Conservation (phyloP, 2,797 vertebrate species). For the Channa striata region DNA sequence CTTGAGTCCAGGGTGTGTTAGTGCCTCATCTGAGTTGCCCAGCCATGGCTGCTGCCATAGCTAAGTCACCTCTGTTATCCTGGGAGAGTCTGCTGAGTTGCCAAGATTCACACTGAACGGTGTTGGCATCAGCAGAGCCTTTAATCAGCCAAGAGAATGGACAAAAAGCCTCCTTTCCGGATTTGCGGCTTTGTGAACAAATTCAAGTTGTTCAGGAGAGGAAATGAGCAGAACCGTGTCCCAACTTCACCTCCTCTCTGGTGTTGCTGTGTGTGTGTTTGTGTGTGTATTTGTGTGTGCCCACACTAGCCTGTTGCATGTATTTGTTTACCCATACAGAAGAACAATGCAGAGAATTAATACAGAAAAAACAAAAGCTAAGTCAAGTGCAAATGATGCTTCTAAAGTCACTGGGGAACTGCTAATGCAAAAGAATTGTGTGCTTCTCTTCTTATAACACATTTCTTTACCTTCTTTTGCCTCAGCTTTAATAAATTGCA, state of each 20-base stretch:
- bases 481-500: conserved; percentile 19
- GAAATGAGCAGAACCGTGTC: conserved; percentile 55
- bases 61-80: conserved; percentile 38
- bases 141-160: conserved; percentile 55
- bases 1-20: conserved; percentile 27
- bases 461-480: conserved; percentile 44
- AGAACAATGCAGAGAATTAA: conserved; percentile 52
- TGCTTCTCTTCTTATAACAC: conserved; percentile 40
- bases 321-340: conserved; percentile 41
- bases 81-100: conserved; percentile 32
- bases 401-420: conserved; percentile 59
- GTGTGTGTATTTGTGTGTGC: conserved; percentile 6
- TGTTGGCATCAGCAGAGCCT: conserved; percentile 40
- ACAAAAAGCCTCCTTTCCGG: conserved; percentile 47
- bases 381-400: conserved; percentile 56
- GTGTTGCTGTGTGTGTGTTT: conserved; percentile 3
- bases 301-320: conserved; percentile 9
- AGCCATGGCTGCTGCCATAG: conserved; percentile 34
- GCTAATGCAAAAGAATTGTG: conserved; percentile 65
- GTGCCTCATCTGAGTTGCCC: conserved; percentile 28
- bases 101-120: conserved; percentile 48
- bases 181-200: conserved; percentile 37
- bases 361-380: conserved; percentile 38
- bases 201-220: conserved; percentile 43
- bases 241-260: conserved; percentile 21